Evolutionary conservation across 2,113 vertebrate genomes (phyloP).

Genomic region (Nothobranchius furzeri): DNA sequence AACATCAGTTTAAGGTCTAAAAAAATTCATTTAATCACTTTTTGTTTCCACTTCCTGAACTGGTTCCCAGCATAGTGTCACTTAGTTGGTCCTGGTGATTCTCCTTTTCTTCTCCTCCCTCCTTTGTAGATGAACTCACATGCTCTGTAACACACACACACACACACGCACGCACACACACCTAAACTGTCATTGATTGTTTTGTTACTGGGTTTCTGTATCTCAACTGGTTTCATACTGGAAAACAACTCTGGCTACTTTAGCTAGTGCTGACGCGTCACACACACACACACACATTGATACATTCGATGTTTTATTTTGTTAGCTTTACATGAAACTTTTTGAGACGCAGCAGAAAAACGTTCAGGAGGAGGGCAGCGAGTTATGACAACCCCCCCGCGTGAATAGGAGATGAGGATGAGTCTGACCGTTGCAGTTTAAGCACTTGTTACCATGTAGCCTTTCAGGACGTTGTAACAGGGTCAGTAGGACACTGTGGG

Average conservation of each 20-base stretch:
- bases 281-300: not conserved
- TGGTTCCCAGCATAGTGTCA: slow-evolving; percentile 26
- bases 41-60: slow-evolving; percentile 25
- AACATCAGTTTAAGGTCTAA: slow-evolving; percentile 2
- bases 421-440: slow-evolving; percentile 30
- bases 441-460: slow-evolving; percentile 61
- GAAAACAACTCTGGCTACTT: slow-evolving; percentile 54
- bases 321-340: slow-evolving; percentile 69
- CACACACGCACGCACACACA: slow-evolving; percentile 34
- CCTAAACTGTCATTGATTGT: slow-evolving; percentile 40
- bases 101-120: slow-evolving; percentile 27
- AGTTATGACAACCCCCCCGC: slow-evolving; percentile 9
- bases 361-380: slow-evolving; percentile 12
- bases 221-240: slow-evolving; percentile 67
- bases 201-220: slow-evolving; percentile 49
- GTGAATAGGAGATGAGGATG: slow-evolving; percentile 18
- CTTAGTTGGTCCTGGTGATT: slow-evolving; percentile 42
- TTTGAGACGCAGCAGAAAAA: slow-evolving; percentile 38
- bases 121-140: slow-evolving; percentile 32
- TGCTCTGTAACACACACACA: slow-evolving; percentile 4
- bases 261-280: slow-evolving; percentile 25
- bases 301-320: slow-evolving; percentile 1
- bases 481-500: slow-evolving; percentile 52
- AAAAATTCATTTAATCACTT: not conserved
- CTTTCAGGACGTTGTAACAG: slow-evolving; percentile 27